Evolutionary conservation across 2,888 invertebrate species (phyloP), one percentile per base, ranked within the genome.

Genomic region (Octonoba sinensis): DNA sequence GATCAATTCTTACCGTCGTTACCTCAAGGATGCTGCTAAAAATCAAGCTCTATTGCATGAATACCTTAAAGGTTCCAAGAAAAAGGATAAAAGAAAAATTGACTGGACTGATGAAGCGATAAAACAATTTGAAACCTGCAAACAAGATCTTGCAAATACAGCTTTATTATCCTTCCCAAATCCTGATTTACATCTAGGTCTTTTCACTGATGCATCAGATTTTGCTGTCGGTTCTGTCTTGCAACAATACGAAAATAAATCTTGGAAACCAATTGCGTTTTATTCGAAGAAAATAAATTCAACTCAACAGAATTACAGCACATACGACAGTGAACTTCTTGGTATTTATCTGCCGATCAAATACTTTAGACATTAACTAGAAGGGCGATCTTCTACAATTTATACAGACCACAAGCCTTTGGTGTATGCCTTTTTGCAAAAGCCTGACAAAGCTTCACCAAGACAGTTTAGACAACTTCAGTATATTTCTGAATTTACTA

Each of bases 341-440:
- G 85, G 86, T 0, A 85, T 86, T 1, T 87, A 85, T 59, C 49
- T 73, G 3, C 82, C 85, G 2, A 64, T 86, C 3, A 85, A 85
- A 66, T 47, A 85, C 64, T 86, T 86, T 27, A 57, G 75, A 1
- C 81, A 85, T 60, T 73, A 86, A 65, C 36, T 86, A 0, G 85
- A 69, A 65, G 57, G 64, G 71, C 27, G 24, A 62, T 27, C 3
- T 27, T 27, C 24, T 44, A n/a, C n/a, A 11, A 78, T 73, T 24
- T 78, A 49, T 44, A 65, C 51, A 18, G 27, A 69, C 47, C 82
- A 81, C 44, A 70, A 82, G 22, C 77, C 88, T 0, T 67, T 88
- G 4, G 60, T 27, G n/a, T 60, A 3, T 88, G 91, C 92, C 88
- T 85, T 90, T 90, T 84, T 90, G 16, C 0, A 72, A 15, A 64